These are phyloP conservation scores for Scopus umbretta DNA, from an alignment of 2,113 vertebrate genomes.

Conservation along the genomic window DNA sequence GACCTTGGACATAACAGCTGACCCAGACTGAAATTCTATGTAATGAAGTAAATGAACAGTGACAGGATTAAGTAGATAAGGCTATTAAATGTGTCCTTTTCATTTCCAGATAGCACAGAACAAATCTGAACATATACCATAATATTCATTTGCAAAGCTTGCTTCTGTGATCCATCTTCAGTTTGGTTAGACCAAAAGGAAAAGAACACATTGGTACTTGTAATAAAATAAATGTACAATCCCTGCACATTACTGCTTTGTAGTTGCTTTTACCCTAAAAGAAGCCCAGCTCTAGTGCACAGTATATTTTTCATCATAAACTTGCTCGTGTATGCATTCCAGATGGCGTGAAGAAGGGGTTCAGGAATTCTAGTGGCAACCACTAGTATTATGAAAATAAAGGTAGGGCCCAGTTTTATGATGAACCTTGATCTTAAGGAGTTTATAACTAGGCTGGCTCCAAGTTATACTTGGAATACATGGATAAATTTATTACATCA, in stretches of 20 bases:
- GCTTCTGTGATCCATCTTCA: neutral
- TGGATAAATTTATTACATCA: constrained; percentile 50
- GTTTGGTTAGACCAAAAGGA: constrained; percentile 12
- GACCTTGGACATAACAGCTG: neutral
- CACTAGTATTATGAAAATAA: constrained; percentile 43
- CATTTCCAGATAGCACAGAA: neutral
- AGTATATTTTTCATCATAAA: constrained; percentile 61
- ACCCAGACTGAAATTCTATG: neutral
- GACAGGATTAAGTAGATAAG: neutral
- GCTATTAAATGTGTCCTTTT: neutral
- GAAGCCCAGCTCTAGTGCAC: constrained; percentile 18
- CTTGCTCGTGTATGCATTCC: constrained; percentile 51
- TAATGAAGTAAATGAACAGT: neutral
- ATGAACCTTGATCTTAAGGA: constrained; percentile 68
- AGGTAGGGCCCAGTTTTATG: constrained; percentile 58
- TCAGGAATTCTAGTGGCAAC: constrained; percentile 59
- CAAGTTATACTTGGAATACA: constrained; percentile 55
- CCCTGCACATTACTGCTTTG: constrained; percentile 47
- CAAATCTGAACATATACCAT: neutral
- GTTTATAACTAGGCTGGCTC: constrained; percentile 59
- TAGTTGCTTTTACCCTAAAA: constrained; percentile 42
- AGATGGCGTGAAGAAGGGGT: constrained; percentile 50
- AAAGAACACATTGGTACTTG: constrained; percentile 8
- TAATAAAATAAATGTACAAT: constrained; percentile 30
- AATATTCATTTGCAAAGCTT: neutral